Base-by-base conservation (phyloP, 64 coral and sea anemone species). In the Pocillopora verrucosa region DNA sequence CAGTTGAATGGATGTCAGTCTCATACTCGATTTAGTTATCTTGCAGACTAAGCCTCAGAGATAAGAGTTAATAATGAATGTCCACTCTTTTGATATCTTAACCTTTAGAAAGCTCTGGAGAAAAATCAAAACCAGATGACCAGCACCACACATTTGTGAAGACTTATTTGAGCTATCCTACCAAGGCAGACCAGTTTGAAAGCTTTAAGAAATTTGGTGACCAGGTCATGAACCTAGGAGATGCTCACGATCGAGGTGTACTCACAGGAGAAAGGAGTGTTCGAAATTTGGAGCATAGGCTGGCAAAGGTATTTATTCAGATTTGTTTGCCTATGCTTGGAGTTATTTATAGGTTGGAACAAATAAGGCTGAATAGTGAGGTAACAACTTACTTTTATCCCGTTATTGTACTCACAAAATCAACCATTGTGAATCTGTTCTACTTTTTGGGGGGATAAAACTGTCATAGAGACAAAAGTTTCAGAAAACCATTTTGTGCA, bases 261-360 rank as follows among this genome's bases (percentile, higher is more conserved):
- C 69, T 98, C 30, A 98, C 96, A 61, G 96, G 96, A 84, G 91
- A 94, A 72, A 95, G 90, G 83, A 95, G 72, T 38, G 94, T 93
- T 1, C 79, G 91, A 58, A 93, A 79, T 20, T 84, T 98, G 64
- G 83, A 92, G 61, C 92, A 74, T n/a, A 92, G 74, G 30, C 88
- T 98, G 13, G 85, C 45, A 72, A 98, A 98, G 96, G 96, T 98
- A 69, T 14, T 26, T 10, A 13, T 30, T 58, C 9, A 88, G 16
- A 24, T 51, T 51, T 51, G 7, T 4, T 51, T 51, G 41, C 3
- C 41, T 51, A 51, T 51, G 41, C 41, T 51, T 51, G 41, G 41
- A 51, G 41, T 51, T 51, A 51, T 51, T 51, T 51, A 51, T 51
- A 51, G 41, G 41, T 51, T 51, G 30, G 30, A 30, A 30, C 0